Percentiles rank a stretch among this genome's conserved stretches.
phyloP scores from a whole-genome alignment of 2,113 vertebrate genomes.

The Thinocorus orbignyianus region DNA sequence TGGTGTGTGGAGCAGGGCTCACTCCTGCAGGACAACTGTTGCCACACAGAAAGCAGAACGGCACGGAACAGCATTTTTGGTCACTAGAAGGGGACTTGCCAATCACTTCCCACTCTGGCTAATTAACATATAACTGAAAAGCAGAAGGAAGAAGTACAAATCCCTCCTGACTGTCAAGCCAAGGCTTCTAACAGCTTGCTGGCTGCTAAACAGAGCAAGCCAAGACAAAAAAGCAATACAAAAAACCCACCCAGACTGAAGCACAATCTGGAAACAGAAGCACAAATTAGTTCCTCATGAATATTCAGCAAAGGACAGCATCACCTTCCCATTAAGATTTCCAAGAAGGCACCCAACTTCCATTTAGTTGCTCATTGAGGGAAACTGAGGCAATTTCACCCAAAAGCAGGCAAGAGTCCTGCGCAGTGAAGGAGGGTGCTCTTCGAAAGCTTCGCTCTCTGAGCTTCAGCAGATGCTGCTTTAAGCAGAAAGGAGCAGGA shows the following conservation, averaged over 20 bases:
- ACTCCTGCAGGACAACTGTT: neutral
- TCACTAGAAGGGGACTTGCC: neutral
- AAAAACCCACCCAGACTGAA: neutral
- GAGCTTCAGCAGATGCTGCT: neutral
- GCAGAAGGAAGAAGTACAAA: slow-evolving; percentile 30
- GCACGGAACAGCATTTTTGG: neutral
- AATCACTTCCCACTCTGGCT: neutral
- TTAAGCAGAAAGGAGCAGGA: neutral
- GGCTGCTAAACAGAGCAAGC: slow-evolving; percentile 10
- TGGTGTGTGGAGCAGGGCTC: rapidly evolving
- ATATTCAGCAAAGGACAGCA: slow-evolving; percentile 19
- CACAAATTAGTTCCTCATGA: slow-evolving; percentile 30
- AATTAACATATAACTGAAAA: slow-evolving; percentile 3
- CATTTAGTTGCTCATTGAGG: neutral
- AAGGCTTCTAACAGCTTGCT: neutral
- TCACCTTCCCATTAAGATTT: neutral
- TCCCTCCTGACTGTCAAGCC: neutral
- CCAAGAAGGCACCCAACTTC: neutral
- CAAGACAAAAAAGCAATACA: neutral
- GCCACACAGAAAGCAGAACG: rapidly evolving
- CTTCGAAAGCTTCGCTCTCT: neutral
- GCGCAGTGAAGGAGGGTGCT: neutral
- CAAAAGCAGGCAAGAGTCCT: rapidly evolving
- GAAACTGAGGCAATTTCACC: rapidly evolving
- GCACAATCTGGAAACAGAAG: slow-evolving; percentile 1